Conservation (phyloP, 2,797 vertebrate species). For the Chiroxiphia lanceolata region DNA sequence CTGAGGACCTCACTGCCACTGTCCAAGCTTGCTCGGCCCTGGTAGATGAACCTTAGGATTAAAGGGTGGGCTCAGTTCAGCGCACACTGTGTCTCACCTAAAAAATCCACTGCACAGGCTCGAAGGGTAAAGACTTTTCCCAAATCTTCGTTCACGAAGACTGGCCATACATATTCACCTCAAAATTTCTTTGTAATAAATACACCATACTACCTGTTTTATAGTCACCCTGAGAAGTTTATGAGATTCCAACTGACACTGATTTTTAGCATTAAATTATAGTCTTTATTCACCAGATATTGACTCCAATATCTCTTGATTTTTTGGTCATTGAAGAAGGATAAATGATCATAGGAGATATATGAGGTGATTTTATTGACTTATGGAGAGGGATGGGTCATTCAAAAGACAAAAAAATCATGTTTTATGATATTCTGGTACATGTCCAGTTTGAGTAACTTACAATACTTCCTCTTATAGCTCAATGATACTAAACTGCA, state of each 20-base stretch:
- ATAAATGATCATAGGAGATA: background rate
- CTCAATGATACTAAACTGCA: background rate
- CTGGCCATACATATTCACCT: background rate
- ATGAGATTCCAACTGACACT: background rate
- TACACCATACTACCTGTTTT: background rate
- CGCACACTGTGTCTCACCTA: too few species aligned
- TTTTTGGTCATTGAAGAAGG: background rate
- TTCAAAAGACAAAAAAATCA: background rate
- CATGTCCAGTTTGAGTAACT: background rate
- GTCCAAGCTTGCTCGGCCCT: too few species aligned
- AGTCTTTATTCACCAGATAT: background rate
- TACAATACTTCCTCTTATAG: background rate
- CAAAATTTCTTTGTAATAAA: background rate
- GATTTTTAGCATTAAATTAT: background rate
- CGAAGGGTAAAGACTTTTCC: too few species aligned
- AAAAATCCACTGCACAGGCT: too few species aligned
- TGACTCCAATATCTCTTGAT: background rate
- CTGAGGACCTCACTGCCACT: too few species aligned
- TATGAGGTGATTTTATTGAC: background rate
- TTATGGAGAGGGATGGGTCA: background rate
- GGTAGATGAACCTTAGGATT: too few species aligned
- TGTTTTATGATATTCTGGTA: background rate
- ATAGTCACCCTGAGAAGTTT: background rate
- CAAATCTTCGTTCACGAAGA: too few species aligned
- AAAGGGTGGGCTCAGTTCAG: too few species aligned